Evolutionary conservation across 1,140 invertebrate species (phyloP).

Genomic region (Macrocentrus cingulum): DNA sequence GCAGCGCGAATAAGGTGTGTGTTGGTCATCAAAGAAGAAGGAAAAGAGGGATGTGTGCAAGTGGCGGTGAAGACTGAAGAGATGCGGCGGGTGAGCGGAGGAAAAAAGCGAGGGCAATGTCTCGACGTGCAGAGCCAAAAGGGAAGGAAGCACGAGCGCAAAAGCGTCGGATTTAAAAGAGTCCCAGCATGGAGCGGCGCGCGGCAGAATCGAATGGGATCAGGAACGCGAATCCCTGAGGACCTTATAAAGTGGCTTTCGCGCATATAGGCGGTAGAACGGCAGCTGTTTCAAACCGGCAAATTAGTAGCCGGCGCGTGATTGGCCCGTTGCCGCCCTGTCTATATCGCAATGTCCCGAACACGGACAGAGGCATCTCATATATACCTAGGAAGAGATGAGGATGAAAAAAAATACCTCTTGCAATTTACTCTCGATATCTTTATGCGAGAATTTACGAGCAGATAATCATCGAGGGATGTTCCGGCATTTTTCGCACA

Average conservation of each 20-base stretch:
- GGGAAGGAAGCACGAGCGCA: conserved; percentile 8
- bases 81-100: conserved; percentile 13
- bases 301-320: conserved; percentile 60
- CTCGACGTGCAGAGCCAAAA: conserved; percentile 4
- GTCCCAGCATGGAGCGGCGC: conserved; percentile 47
- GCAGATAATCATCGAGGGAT: conserved; percentile 58
- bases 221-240: conserved; percentile 37
- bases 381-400: conserved; percentile 11
- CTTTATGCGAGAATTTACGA: conserved; percentile 58
- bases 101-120: conserved; percentile 17
- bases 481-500: conserved; percentile 52
- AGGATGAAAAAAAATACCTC: conserved; percentile 9
- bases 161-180: conserved; percentile 44
- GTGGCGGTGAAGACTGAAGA: conserved; percentile 21
- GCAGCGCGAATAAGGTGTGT: conserved; percentile 22
- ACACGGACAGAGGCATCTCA: conserved; percentile 20
- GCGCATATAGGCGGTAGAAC: conserved; percentile 53
- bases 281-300: conserved; percentile 58
- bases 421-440: conserved; percentile 59
- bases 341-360: conserved; percentile 48
- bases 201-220: conserved; percentile 48
- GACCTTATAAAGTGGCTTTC: conserved; percentile 39
- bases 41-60: conserved; percentile 24
- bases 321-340: conserved; percentile 59
- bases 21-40: conserved; percentile 28